Evolutionary conservation across 2,888 invertebrate species (phyloP), one percentile per base, ranked within the genome.

Genomic region (Orthosia gracilis): DNA sequence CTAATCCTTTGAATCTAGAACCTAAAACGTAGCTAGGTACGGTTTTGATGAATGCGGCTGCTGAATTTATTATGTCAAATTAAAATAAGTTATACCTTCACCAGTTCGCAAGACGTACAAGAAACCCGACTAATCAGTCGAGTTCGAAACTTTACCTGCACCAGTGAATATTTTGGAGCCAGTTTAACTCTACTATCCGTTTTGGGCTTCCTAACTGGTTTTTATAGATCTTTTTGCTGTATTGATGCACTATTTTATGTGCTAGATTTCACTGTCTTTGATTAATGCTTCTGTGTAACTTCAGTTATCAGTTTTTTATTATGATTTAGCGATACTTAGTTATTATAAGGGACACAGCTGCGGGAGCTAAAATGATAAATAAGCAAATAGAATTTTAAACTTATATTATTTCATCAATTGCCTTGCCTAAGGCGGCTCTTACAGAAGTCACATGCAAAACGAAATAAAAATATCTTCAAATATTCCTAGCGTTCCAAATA

Each of bases 101-200:
- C 83, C 77, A 83, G 75, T 78, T 77, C 45, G 18, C 31, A 31
- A 71, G 65, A 75, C 80, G 58, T 67, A 57, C 79, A 75, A 82
- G 78, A 66, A 74, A 62, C 61, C 58, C 69, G 76, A 73, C 69
- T 78, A 78, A 82, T 82, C 80, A 82, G 76, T 64, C 21, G 75
- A 80, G 79, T 63, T 84, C 67, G 64, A 80, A 84, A 84, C 85
- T 86, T 78, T 69, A 40, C 45, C 76, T 76, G 67, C 74, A 65
- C 57, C 23, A 58, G 12, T 50, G 45, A 68, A 62, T 65, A 31
- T 17, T 63, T 74, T 49, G 11, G 13, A 58, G n/a, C 23, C 45
- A 23, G 64, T 54, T 67, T 57, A n/a, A 50, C 21, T n/a, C 3
- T n/a, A 26, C n/a, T 26, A 54, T 31, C 15, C 21, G 54, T 50